phyloP scores from a whole-genome alignment of 2,797 vertebrate species.

The Epinephelus coioides region DNA sequence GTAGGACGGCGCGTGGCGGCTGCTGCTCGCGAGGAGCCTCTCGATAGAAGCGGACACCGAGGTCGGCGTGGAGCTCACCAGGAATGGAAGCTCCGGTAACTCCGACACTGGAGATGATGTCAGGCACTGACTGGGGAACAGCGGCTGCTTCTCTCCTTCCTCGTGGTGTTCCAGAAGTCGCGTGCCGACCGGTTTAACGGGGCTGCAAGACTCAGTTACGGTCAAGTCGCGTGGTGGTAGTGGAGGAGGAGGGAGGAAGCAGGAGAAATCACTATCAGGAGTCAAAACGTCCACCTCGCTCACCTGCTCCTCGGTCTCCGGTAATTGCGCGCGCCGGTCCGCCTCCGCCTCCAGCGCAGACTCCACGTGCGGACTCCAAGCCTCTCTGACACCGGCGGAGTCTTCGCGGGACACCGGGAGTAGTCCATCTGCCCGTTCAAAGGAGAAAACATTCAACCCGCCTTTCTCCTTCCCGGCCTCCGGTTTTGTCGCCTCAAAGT shows the following conservation, averaged over 20 bases:
- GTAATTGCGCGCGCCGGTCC: constrained; percentile 74
- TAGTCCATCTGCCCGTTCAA: constrained; percentile 20
- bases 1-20: constrained; percentile 77
- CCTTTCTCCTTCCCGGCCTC: background rate
- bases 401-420: constrained; percentile 58
- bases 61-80: constrained; percentile 76
- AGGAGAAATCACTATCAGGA: constrained; percentile 56
- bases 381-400: constrained; percentile 56
- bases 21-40: constrained; percentile 81
- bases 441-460: background rate
- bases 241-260: constrained; percentile 63
- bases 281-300: constrained; percentile 66
- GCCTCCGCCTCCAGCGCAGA: constrained; percentile 80
- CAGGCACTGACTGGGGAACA: constrained; percentile 84
- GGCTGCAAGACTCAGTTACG: constrained; percentile 71
- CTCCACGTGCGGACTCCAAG: constrained; percentile 77
- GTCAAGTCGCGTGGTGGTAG: constrained; percentile 60
- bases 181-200: constrained; percentile 84
- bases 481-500: background rate
- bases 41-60: constrained; percentile 79
- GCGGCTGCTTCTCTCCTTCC: constrained; percentile 71
- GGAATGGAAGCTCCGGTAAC: constrained; percentile 83
- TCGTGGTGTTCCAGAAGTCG: constrained; percentile 62
- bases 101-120: constrained; percentile 85
- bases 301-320: constrained; percentile 71